Base-by-base conservation (phyloP, 2,888 invertebrate genomes). In the Barypeithes pellucidus region DNA sequence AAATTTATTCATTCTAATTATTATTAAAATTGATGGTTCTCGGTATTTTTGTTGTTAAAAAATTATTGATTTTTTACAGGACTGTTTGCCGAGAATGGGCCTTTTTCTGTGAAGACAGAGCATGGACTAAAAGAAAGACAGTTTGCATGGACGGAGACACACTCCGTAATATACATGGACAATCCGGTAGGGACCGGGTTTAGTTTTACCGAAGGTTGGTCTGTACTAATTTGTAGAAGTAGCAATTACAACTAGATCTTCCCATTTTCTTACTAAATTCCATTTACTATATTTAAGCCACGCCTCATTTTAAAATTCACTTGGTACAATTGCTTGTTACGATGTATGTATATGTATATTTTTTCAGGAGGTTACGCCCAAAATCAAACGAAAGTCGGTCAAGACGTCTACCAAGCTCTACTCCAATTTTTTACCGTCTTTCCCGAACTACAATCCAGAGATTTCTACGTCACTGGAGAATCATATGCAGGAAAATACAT, bases 401-500 rank as follows among this genome's bases (percentile, higher is more conserved):
- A 90, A 60, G 92, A 97, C 83, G 84, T 97, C 7, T 93, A 95
- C 81, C 89, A 89, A 65, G 93, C 93, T 0, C 81, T 96, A 1
- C 85, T 88, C 45, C 97, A 98, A 84, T 95, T 98, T 84, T 96
- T 95, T 84, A 88, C 91, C 76, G 83, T 97, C 0, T 98, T 96
- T 83, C 92, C 93, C 0, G 91, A 95, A 79, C 86, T 93, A 24
- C 90, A 90, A 81, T 82, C 87, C 0, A 93, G 92, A 79, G 93
- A 93, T 62, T 96, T 98, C 84, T 98, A 91, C 86, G 90, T 95
- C 0, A 92, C 95, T 0, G 97, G 97, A 0, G 97, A 97, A 87
- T 96, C 95, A 0, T 96, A 96, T 82, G 95, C 91, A 59, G 95
- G 95, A 0, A 91, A 91, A 83, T 91, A 91, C 81, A 90, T 91